Evolutionary conservation across 2,888 invertebrate genomes (phyloP).

Genomic region (Aspidiotus destructor): DNA sequence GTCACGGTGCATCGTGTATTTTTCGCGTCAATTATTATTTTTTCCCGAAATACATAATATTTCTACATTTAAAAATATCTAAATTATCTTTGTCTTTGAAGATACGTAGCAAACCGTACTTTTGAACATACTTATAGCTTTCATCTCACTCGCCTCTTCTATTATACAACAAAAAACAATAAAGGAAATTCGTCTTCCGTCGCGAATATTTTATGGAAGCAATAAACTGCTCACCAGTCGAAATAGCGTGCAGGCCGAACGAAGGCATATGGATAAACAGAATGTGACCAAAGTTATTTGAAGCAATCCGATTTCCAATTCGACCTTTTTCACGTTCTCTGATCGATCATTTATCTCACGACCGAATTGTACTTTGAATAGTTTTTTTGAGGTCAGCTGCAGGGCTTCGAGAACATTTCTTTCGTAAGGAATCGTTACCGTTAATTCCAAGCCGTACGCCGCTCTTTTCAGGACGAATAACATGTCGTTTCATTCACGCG

Average conservation of each 20-base stretch:
- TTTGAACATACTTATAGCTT: no score
- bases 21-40: no score
- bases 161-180: no score
- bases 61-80: no score
- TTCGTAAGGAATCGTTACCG: slow-evolving; percentile 10
- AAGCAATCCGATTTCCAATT: slow-evolving; percentile 23
- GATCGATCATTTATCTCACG: neutral
- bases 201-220: neutral
- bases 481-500: neutral
- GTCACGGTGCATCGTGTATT: no score
- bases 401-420: slow-evolving; percentile 15
- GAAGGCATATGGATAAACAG: slow-evolving; percentile 18
- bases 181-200: no score
- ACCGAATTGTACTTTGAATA: slow-evolving; percentile 17
- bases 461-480: slow-evolving; percentile 18
- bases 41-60: no score
- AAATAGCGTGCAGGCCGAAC: slow-evolving; percentile 12
- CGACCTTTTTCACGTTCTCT: slow-evolving; percentile 21
- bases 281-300: slow-evolving; percentile 23
- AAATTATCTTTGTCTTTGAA: no score
- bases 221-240: slow-evolving; percentile 7
- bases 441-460: slow-evolving; percentile 16
- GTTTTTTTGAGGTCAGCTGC: slow-evolving; percentile 17
- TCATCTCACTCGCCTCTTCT: no score
- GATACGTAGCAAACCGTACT: no score